phyloP scores from a whole-genome alignment of 2,797 vertebrate genomes.

The Gambelia wislizenii region DNA sequence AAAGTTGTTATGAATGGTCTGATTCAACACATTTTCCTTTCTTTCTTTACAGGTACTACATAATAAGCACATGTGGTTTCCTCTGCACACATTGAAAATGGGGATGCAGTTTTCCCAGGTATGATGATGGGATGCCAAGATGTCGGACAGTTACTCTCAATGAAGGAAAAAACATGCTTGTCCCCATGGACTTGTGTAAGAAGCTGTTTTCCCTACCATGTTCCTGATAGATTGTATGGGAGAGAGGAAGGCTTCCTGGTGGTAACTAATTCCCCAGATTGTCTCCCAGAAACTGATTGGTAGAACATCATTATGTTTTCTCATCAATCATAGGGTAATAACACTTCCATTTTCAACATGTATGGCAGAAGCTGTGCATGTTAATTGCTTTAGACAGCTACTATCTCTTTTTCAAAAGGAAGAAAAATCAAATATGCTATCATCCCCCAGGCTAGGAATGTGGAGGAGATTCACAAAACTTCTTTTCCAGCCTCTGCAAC shows the following conservation, averaged over 20 bases:
- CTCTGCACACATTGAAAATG: not conserved
- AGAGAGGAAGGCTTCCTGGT: not conserved
- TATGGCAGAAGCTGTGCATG: no score
- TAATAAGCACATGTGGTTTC: no score
- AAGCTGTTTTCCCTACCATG: no score
- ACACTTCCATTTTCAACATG: not conserved
- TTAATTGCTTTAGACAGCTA: no score
- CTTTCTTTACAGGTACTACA: no score
- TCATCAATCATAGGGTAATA: not conserved
- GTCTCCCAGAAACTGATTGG: not conserved
- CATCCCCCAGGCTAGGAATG: no score
- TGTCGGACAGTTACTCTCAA: not conserved
- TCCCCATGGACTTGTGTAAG: not conserved
- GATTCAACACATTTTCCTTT: no score
- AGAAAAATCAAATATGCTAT: no score
- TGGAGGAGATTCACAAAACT: no score
- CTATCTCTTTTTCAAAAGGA: no score
- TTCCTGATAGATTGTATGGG: not conserved
- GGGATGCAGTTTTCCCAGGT: not conserved
- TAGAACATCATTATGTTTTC: not conserved
- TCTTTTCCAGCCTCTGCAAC: no score
- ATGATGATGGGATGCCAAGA: not conserved
- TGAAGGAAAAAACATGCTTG: not conserved
- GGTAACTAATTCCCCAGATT: not conserved
- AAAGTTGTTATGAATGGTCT: not conserved